Evolutionary conservation across 1,140 invertebrate genomes (phyloP).

Genomic region (Ganaspis sp.): DNA sequence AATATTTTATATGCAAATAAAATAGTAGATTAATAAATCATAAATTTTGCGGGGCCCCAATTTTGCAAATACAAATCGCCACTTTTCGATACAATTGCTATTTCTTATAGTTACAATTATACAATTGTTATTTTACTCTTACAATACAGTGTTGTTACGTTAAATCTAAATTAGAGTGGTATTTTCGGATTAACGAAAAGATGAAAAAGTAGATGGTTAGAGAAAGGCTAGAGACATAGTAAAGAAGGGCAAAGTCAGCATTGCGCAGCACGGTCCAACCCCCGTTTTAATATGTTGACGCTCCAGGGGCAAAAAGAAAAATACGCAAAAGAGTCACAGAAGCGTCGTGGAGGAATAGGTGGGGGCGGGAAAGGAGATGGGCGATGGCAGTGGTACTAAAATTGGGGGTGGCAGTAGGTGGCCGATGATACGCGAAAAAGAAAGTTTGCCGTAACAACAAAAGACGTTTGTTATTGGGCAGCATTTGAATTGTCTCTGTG

Average conservation of each 20-base stretch:
- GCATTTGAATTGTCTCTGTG: constrained; percentile 76
- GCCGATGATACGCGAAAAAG: constrained; percentile 61
- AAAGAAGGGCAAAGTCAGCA: constrained; percentile 66
- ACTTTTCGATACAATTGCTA: too few relatives aligned
- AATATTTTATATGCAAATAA: too few relatives aligned
- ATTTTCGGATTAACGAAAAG: constrained; percentile 35
- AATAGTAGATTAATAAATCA: too few relatives aligned
- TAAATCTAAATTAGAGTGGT: constrained; percentile 24
- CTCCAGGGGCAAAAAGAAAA: constrained; percentile 60
- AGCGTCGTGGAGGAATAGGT: constrained; percentile 48
- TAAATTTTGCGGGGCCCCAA: too few relatives aligned
- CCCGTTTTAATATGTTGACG: constrained; percentile 73
- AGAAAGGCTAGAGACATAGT: constrained; percentile 36
- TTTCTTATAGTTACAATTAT: too few relatives aligned
- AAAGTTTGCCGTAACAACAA: constrained; percentile 76
- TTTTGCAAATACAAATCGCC: too few relatives aligned
- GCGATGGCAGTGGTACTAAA: constrained; percentile 60
- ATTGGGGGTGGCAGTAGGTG: constrained; percentile 31
- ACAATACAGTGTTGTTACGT: too few relatives aligned
- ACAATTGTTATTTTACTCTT: too few relatives aligned
- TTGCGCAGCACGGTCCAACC: constrained; percentile 59
- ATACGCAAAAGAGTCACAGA: constrained; percentile 61
- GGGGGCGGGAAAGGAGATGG: constrained; percentile 45
- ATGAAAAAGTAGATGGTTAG: constrained; percentile 23
- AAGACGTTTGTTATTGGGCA: constrained; percentile 77